phyloP scores from a whole-genome alignment of 2,888 invertebrate species.

The Autographa pulchrina region DNA sequence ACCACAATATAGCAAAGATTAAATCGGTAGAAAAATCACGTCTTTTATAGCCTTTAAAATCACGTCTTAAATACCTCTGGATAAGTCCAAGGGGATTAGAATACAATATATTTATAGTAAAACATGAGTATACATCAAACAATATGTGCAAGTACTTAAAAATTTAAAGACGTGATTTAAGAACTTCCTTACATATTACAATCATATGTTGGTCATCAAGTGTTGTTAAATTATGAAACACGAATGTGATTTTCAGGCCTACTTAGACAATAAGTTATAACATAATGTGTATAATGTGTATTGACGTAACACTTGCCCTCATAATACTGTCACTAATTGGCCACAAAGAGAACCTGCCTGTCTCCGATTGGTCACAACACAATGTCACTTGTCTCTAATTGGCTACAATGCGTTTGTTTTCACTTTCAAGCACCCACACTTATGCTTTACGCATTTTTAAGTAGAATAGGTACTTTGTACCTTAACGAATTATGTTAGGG shows the following conservation, averaged over 20 bases:
- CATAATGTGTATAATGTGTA: background rate
- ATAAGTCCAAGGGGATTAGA: too few relatives aligned
- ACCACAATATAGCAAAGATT: too few relatives aligned
- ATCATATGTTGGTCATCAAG: too few relatives aligned
- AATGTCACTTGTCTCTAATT: background rate
- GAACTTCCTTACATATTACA: too few relatives aligned
- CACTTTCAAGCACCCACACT: slow-evolving; percentile 32
- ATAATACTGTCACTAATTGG: background rate
- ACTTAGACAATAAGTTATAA: background rate
- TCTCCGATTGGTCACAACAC: slow-evolving; percentile 1
- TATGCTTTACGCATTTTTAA: slow-evolving; percentile 18
- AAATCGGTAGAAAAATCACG: too few relatives aligned
- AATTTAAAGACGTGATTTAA: too few relatives aligned
- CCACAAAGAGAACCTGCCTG: background rate
- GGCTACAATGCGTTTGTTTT: slow-evolving; percentile 31
- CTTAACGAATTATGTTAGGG: slow-evolving; percentile 3
- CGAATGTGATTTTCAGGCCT: background rate
- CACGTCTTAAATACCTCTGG: too few relatives aligned
- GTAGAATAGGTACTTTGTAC: slow-evolving; percentile 25
- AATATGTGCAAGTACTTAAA: too few relatives aligned
- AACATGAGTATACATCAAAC: too few relatives aligned
- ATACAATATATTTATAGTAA: too few relatives aligned
- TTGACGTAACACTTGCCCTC: background rate
- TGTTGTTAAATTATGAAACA: background rate
- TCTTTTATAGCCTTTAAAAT: too few relatives aligned